Evolutionary conservation across 2,797 vertebrate genomes (phyloP).

Genomic region (Cyprinella venusta): DNA sequence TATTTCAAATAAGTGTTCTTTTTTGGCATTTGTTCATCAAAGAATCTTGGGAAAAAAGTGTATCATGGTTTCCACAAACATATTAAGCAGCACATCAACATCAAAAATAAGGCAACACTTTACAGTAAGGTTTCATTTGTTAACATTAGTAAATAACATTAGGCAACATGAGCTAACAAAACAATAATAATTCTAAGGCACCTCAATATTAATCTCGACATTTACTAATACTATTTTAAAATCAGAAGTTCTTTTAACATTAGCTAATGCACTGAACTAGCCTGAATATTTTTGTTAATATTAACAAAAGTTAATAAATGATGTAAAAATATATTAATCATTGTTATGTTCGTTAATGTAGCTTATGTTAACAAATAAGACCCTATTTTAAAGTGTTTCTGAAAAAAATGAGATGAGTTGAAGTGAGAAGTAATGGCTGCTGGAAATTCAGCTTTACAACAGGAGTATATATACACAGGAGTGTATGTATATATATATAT

Average conservation of each 20-base stretch:
- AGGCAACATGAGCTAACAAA: not conserved
- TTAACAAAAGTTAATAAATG: too few species aligned
- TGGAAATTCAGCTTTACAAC: not conserved
- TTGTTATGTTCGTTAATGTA: not conserved
- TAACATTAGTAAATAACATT: not conserved
- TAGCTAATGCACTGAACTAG: too few species aligned
- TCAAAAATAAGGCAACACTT: not conserved
- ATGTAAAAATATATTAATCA: too few species aligned
- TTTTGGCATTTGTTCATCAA: not conserved
- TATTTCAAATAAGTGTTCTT: not conserved
- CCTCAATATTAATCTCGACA: not conserved
- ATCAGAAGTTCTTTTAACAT: too few species aligned
- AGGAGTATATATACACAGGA: not conserved
- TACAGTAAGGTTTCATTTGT: not conserved
- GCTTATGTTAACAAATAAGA: not conserved
- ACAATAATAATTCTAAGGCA: not conserved
- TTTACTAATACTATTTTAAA: not conserved
- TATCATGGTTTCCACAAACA: not conserved
- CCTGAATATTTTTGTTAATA: too few species aligned
- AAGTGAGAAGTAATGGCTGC: not conserved
- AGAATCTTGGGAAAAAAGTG: not conserved
- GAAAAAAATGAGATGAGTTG: not conserved
- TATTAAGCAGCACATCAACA: not conserved
- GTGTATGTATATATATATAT: too few species aligned
- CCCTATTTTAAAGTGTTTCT: not conserved